Conservation (phyloP, 2,113 vertebrate genomes). For the Chinchilla lanigera region DNA sequence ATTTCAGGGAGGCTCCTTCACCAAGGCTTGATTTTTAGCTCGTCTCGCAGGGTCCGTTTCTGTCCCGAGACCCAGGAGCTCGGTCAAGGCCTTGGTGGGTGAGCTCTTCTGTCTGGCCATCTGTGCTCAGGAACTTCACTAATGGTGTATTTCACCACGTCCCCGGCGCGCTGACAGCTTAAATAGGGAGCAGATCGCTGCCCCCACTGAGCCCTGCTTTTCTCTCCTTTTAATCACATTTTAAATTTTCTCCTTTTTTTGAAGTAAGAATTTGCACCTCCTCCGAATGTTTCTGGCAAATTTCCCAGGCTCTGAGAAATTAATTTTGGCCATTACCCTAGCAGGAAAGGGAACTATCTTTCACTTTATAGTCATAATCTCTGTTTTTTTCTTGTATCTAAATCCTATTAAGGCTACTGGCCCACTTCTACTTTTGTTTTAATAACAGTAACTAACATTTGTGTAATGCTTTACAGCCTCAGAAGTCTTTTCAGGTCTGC, state of each 20-base stretch:
- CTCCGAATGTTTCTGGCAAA: conserved; percentile 76
- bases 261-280: conserved; percentile 70
- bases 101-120: background rate
- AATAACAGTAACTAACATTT: conserved; percentile 81
- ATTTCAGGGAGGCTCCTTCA: background rate
- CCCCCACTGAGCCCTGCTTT: conserved; percentile 44
- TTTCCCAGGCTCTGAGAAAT: conserved; percentile 78
- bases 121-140: background rate
- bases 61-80: background rate
- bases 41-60: background rate
- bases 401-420: conserved; percentile 77
- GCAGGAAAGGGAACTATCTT: conserved; percentile 72
- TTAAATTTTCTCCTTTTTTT: conserved; percentile 65
- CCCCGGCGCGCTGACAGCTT: conserved; percentile 42
- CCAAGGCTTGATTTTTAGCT: background rate
- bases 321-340: conserved; percentile 79
- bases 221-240: conserved; percentile 41
- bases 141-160: conserved; percentile 18
- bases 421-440: conserved; percentile 75
- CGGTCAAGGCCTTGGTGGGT: background rate
- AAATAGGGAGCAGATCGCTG: conserved; percentile 30
- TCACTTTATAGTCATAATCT: conserved; percentile 80
- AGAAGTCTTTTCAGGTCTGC: conserved; percentile 56
- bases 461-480: conserved; percentile 59
- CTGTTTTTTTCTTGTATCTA: conserved; percentile 72